Evolutionary conservation across 2,888 invertebrate genomes (phyloP).

Genomic region (Nomada flava): DNA sequence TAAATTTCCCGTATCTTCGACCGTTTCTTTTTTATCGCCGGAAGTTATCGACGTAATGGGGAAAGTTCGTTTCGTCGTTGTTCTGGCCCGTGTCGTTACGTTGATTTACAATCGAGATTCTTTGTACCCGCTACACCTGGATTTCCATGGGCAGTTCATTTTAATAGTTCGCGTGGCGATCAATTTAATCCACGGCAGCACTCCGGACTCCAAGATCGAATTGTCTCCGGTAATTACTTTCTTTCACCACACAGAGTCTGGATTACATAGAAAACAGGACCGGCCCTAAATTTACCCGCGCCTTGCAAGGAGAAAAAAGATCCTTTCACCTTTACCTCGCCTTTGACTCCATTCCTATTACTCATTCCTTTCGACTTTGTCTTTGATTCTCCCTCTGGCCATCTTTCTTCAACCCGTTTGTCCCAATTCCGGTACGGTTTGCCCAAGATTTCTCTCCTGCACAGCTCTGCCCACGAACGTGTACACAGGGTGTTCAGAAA

Average conservation of each 20-base stretch:
- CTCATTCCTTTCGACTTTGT: background rate
- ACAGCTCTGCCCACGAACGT: too few relatives aligned
- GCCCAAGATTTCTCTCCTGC: too few relatives aligned
- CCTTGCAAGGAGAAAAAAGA: background rate
- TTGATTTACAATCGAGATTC: constrained; percentile 17
- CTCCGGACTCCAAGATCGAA: constrained; percentile 37
- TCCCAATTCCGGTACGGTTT: background rate
- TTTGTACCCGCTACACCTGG: background rate
- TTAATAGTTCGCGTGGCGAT: background rate
- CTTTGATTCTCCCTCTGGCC: background rate
- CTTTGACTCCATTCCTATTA: too few relatives aligned
- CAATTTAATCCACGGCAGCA: constrained; percentile 28
- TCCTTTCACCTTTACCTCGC: background rate
- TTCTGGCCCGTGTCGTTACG: background rate
- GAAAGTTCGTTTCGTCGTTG: constrained; percentile 30
- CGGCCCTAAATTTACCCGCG: background rate
- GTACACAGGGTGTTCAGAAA: too few relatives aligned
- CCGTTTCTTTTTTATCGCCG: constrained; percentile 4
- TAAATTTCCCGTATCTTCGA: constrained; percentile 28
- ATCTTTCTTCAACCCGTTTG: too few relatives aligned
- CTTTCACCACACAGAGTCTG: constrained; percentile 22
- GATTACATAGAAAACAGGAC: constrained; percentile 18
- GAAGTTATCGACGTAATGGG: constrained; percentile 30
- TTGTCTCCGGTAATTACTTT: constrained; percentile 65
- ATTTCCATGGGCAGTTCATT: background rate